These are phyloP conservation scores for Kryptopterus vitreolus DNA, from an alignment of 2,797 vertebrate species.

Conservation along the genomic window DNA sequence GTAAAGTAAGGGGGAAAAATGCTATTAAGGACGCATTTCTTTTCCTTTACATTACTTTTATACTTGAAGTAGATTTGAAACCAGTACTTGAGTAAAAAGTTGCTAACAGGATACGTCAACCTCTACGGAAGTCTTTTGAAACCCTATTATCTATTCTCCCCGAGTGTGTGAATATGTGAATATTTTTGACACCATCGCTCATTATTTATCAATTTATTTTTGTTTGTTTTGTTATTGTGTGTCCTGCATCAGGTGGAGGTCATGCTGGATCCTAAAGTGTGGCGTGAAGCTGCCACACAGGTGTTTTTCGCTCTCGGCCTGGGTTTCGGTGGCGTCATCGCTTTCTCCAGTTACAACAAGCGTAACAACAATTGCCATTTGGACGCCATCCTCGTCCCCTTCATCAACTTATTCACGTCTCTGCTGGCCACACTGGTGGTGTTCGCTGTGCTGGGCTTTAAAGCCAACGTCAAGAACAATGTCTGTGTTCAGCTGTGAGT, in stretches of 20 bases:
- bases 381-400: conserved; percentile 93
- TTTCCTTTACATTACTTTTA: no score
- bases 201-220: no score
- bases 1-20: no score
- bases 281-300: conserved; percentile 96
- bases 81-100: no score
- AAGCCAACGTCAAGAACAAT: conserved; percentile 91
- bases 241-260: conserved; percentile 85
- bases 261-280: conserved; percentile 94
- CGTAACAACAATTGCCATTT: conserved; percentile 99
- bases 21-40: no score
- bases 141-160: no score
- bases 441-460: conserved; percentile 96
- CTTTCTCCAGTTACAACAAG: conserved; percentile 99
- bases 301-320: conserved; percentile 97
- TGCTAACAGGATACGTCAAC: no score
- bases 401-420: conserved; percentile 98
- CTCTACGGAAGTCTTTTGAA: no score
- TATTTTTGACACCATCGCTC: no score
- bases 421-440: conserved; percentile 96
- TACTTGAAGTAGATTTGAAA: no score
- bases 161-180: no score
- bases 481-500: conserved; percentile 83
- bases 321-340: conserved; percentile 96
- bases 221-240: background rate